Evolutionary conservation across 2,888 invertebrate genomes (phyloP).

Genomic region (Drosophila quinaria): DNA sequence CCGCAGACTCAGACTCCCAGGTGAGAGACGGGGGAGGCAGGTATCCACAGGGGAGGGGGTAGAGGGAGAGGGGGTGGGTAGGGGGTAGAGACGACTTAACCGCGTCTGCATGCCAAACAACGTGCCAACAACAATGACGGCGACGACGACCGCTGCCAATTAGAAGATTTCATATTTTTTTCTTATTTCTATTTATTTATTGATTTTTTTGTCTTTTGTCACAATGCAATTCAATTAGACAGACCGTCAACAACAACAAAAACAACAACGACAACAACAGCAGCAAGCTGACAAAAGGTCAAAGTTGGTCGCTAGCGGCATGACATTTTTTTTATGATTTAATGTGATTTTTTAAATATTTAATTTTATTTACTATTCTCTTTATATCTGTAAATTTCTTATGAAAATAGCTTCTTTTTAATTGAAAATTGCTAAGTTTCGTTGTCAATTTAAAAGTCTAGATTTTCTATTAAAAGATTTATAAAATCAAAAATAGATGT

Average conservation of each 20-base stretch:
- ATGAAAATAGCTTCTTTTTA: too few relatives aligned
- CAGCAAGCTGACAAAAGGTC: conserved; percentile 33
- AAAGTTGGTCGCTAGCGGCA: conserved; percentile 29
- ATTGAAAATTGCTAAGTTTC: too few relatives aligned
- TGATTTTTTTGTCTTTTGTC: conserved; percentile 20
- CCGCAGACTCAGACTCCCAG: conserved; percentile 28
- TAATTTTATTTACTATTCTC: too few relatives aligned
- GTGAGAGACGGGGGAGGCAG: background rate
- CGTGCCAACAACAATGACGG: conserved; percentile 70
- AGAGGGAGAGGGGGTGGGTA: too few relatives aligned
- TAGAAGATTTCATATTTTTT: conserved; percentile 76
- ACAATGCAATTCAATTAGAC: conserved; percentile 67
- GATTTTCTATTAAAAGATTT: too few relatives aligned
- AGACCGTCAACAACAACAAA: conserved; percentile 4
- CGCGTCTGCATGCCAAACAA: conserved; percentile 72
- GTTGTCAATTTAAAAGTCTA: too few relatives aligned
- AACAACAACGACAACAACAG: too few relatives aligned
- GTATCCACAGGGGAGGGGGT: background rate
- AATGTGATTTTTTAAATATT: too few relatives aligned
- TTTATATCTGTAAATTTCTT: too few relatives aligned
- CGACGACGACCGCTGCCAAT: conserved; percentile 66
- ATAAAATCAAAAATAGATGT: too few relatives aligned
- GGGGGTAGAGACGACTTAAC: background rate
- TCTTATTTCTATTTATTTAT: background rate
- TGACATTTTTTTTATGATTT: too few relatives aligned